Percentiles rank a stretch among this genome's conserved stretches.
Conservation (phyloP, 2,113 vertebrate genomes). For the Rostratula benghalensis region DNA sequence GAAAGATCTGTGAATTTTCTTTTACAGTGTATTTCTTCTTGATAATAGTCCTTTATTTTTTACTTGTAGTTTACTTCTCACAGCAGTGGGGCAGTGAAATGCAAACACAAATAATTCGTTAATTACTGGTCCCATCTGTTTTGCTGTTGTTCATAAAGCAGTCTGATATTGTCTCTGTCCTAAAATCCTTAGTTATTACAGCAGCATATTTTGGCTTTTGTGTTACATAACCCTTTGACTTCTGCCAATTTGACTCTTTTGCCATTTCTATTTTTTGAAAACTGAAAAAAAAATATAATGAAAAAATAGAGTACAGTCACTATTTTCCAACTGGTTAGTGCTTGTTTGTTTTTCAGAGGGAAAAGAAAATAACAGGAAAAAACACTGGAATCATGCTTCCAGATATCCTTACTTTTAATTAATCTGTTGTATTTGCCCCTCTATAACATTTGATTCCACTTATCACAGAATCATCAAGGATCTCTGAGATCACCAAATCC, state of each 20-base stretch:
- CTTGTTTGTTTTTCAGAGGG: not conserved
- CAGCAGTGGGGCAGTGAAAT: not conserved
- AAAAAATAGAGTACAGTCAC: not conserved
- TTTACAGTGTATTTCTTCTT: not conserved
- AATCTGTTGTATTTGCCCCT: not conserved
- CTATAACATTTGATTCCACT: not conserved
- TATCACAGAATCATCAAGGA: not conserved
- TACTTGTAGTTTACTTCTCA: not conserved
- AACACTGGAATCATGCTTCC: not conserved
- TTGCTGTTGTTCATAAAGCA: not conserved
- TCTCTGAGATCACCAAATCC: no score
- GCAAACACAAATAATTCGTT: not conserved
- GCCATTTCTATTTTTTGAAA: not conserved
- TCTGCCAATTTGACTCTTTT: not conserved
- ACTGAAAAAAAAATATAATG: fast-evolving
- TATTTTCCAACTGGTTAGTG: not conserved
- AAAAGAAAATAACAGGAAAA: not conserved
- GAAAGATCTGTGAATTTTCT: not conserved
- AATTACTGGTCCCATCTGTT: not conserved
- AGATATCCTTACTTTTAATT: not conserved
- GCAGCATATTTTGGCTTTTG: not conserved
- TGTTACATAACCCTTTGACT: not conserved
- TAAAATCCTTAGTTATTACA: not conserved
- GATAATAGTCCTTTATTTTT: not conserved
- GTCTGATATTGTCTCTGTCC: not conserved